Base-by-base conservation (phyloP, 2,113 vertebrate species). In the Ictalurus furcatus region DNA sequence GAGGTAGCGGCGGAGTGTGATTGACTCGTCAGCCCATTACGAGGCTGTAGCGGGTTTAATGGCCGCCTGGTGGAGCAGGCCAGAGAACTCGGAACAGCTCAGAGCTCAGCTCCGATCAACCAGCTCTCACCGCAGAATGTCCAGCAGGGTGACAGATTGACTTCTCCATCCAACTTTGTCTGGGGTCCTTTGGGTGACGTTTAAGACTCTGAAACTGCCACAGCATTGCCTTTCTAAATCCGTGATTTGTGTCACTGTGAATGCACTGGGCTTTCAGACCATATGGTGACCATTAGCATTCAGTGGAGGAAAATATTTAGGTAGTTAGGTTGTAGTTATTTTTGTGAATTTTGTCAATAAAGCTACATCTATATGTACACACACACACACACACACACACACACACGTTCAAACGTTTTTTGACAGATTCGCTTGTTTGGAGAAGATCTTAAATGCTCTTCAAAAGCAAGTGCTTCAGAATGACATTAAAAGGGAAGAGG, bases 1-100 rank as follows among this genome's bases (percentile, higher is more conserved):
- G 97, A 96, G 96, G 96, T 95, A 94, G 69, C 37, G 95, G 95
- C 93, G 92, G 95, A 92, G 95, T 94, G 90, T 96, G 95, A 96
- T 96, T 97, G 97, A 97, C 96, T 97, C 95, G 89, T 94, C 97
- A 97, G 97, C 95, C 96, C 96, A 96, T 96, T 97, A 96, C 91
- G 94, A 96, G 95, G 94, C 96, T 95, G 94, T 93, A 93, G 93
- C 95, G 94, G 96, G 96, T 96, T 97, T 97, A 97, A 97, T 96
- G 95, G 96, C 96, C 96, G 95, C 96, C 96, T 94, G 91, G 95
- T 95, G 96, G 97, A 96, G 96, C 93, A 88, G 91, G 91, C 90
- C 92, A 90, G 92, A 94, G 95, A 94, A 94, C 94, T 94, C 97
- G 97, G 97, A 96, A 96, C 96, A 94, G 95, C 95, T 96, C 88